phyloP scores from a whole-genome alignment of 1,140 invertebrate genomes.

The Octopus sinensis region DNA sequence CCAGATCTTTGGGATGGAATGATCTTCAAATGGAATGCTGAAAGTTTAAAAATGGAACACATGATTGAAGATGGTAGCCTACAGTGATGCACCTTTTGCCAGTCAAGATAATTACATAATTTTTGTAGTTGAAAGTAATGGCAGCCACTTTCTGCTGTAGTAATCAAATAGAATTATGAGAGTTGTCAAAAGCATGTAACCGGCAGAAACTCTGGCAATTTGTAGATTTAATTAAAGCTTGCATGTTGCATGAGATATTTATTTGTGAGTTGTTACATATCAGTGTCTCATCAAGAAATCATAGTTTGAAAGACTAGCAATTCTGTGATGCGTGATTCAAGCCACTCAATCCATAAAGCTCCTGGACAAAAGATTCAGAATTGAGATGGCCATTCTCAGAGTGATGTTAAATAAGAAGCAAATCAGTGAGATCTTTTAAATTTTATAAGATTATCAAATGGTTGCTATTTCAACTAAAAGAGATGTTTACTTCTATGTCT shows the following conservation, averaged over 20 bases:
- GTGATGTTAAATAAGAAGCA: background rate
- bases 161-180: background rate
- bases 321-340: background rate
- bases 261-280: background rate
- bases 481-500: background rate
- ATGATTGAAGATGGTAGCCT: background rate
- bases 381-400: background rate
- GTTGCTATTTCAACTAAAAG: background rate
- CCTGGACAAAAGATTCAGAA: background rate
- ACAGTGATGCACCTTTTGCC: background rate
- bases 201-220: background rate
- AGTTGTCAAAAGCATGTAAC: background rate
- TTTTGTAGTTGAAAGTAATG: background rate
- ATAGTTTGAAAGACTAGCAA: background rate
- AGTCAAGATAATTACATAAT: background rate
- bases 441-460: background rate
- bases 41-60: no score
- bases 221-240: background rate
- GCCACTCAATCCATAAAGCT: background rate
- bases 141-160: background rate
- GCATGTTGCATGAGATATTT: background rate
- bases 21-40: no score
- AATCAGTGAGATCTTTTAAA: background rate
- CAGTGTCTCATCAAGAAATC: background rate
- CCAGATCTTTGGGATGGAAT: background rate